These are phyloP conservation scores for Phaetusa simplex DNA, from an alignment of 2,113 vertebrate species.

Conservation along the genomic window DNA sequence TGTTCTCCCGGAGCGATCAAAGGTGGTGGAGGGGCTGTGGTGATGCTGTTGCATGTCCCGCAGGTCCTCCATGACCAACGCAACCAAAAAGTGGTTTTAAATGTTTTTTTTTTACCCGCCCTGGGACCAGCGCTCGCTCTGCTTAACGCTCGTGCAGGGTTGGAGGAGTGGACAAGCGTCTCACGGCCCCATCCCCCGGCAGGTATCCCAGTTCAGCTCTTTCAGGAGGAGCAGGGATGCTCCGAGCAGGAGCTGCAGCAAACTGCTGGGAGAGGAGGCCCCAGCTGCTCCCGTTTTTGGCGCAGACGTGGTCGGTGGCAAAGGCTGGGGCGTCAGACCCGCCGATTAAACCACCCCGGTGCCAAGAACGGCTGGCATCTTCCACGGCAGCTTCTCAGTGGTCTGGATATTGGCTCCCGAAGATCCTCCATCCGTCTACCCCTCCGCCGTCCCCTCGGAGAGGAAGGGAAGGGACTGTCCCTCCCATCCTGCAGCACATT, in stretches of 20 bases:
- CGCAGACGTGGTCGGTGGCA: rapidly evolving
- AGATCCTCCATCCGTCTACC: neutral
- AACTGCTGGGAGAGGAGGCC: neutral
- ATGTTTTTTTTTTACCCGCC: neutral
- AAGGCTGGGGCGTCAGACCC: neutral
- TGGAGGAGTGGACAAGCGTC: neutral
- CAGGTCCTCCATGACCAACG: rapidly evolving
- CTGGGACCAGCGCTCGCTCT: rapidly evolving
- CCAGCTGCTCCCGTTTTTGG: rapidly evolving
- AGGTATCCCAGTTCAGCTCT: neutral
- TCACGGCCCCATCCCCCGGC: neutral
- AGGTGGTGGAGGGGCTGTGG: neutral
- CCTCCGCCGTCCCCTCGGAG: rapidly evolving
- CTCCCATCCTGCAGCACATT: neutral
- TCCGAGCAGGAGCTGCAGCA: neutral
- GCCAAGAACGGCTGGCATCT: neutral
- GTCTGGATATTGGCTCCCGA: rapidly evolving
- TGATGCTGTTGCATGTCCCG: neutral
- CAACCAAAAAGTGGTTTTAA: neutral
- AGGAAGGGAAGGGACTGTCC: neutral
- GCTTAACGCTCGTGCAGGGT: neutral
- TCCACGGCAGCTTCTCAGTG: neutral
- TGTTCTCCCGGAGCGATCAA: rapidly evolving
- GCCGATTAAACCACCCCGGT: neutral
- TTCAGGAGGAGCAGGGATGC: neutral